phyloP scores from a whole-genome alignment of 2,797 vertebrate genomes.

The Tamandua tetradactyla region DNA sequence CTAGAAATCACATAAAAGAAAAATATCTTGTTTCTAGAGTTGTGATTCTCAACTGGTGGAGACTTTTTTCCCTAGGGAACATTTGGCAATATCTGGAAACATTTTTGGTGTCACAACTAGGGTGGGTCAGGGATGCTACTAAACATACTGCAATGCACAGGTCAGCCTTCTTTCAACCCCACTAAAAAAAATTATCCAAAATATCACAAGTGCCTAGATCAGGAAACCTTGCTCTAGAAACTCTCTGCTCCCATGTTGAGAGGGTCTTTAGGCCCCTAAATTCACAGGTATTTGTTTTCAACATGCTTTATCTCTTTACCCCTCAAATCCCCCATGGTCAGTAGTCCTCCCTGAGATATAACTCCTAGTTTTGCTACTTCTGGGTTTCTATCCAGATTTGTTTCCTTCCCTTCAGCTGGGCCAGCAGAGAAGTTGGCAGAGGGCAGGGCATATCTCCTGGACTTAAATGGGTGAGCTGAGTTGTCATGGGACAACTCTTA shows the following conservation, averaged over 20 bases:
- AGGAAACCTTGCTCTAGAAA: background rate
- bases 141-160: background rate
- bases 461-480: constrained; percentile 9
- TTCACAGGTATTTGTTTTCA: background rate
- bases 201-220: background rate
- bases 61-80: too few relatives aligned
- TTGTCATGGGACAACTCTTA: background rate
- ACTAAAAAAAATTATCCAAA: background rate
- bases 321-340: background rate
- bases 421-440: constrained; percentile 63
- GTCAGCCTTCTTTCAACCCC: background rate
- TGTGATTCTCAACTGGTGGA: background rate
- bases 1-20: background rate
- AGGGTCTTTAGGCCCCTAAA: background rate
- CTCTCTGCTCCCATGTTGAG: background rate
- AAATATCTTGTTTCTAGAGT: background rate
- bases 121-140: background rate
- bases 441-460: background rate
- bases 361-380: background rate
- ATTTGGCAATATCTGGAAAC: constrained; percentile 1
- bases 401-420: constrained; percentile 6
- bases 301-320: background rate
- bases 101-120: background rate
- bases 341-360: constrained; percentile 28
- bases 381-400: too few relatives aligned